Conservation (phyloP, 2,888 invertebrate species). For the Hetaerina titia region DNA sequence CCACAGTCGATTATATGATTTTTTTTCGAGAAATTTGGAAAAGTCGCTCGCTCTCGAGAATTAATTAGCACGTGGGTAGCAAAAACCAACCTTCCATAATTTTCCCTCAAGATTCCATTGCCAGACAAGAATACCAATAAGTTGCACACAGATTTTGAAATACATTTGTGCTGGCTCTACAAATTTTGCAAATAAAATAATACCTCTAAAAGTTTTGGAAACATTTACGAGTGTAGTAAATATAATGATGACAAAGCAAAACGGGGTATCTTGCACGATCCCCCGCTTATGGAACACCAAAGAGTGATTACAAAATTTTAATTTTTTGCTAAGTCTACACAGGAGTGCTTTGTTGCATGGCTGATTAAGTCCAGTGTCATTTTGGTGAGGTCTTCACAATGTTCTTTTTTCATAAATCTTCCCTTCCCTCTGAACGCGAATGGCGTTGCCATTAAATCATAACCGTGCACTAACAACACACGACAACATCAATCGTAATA, state of each 20-base stretch:
- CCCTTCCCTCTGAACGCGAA: neutral
- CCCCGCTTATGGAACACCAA: neutral
- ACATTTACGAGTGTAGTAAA: too few species aligned
- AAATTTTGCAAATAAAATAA: neutral
- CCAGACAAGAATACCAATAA: neutral
- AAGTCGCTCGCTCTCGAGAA: slow-evolving; percentile 13
- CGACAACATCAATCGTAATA: slow-evolving; percentile 35
- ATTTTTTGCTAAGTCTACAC: neutral
- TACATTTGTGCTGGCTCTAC: neutral
- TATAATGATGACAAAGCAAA: too few species aligned
- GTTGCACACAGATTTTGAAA: neutral
- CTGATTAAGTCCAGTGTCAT: neutral
- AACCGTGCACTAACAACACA: slow-evolving; percentile 27
- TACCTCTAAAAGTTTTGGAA: too few species aligned
- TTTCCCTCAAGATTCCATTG: neutral
- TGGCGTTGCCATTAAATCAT: neutral
- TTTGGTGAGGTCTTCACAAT: neutral
- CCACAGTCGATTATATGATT: too few species aligned
- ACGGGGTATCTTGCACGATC: neutral
- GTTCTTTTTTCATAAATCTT: neutral
- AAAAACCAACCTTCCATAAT: neutral
- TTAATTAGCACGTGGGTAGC: too few species aligned
- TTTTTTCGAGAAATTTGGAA: neutral
- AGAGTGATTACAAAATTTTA: neutral
- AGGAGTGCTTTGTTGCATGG: neutral